These are phyloP conservation scores for Larimichthys polyactis DNA, from an alignment of 2,113 vertebrate genomes.

Conservation along the genomic window DNA sequence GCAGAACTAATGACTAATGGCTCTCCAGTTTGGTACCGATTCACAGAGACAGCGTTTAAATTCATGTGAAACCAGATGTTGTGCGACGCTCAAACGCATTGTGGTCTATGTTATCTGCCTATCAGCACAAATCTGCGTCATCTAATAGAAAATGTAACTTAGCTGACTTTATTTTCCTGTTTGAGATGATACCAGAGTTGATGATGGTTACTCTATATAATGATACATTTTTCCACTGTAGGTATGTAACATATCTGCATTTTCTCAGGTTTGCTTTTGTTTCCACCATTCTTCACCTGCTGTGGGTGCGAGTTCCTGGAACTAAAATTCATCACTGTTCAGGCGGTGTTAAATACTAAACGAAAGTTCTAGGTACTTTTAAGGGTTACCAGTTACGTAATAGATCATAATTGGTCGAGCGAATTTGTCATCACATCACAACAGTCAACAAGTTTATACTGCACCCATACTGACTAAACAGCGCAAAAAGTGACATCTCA, in stretches of 20 bases:
- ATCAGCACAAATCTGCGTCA: background rate
- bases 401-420: background rate
- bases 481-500: background rate
- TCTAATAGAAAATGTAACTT: background rate
- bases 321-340: background rate
- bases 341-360: background rate
- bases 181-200: no score
- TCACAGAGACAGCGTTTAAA: slow-evolving; percentile 11
- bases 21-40: slow-evolving; percentile 45
- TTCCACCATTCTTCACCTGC: background rate
- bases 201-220: background rate
- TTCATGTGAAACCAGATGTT: slow-evolving; percentile 19
- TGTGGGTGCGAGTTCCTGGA: slow-evolving; percentile 6
- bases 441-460: background rate
- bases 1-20: slow-evolving; percentile 63
- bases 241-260: background rate
- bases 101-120: background rate
- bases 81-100: slow-evolving; percentile 18
- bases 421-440: slow-evolving; percentile 9
- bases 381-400: background rate
- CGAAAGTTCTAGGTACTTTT: slow-evolving; percentile 7
- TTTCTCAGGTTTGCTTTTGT: slow-evolving; percentile 2
- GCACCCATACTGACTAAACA: background rate
- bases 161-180: background rate
- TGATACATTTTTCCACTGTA: background rate